phyloP scores from a whole-genome alignment of 1,140 invertebrate species.

The Hirudo medicinalis region DNA sequence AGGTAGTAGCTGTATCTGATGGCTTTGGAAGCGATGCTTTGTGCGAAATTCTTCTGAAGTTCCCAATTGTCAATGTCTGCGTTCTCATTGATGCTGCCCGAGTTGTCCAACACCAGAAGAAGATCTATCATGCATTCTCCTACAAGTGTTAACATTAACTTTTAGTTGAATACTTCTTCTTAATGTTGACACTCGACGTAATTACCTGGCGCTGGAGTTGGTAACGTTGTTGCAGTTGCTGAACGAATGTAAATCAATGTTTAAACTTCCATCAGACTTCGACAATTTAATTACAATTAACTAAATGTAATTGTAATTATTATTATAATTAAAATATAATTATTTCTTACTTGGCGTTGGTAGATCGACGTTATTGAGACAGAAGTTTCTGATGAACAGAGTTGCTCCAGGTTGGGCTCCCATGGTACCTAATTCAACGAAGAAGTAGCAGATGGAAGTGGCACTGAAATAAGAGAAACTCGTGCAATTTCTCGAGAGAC shows the following conservation, averaged over 20 bases:
- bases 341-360: background rate
- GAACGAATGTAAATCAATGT: background rate
- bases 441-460: background rate
- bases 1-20: slow-evolving; percentile 6
- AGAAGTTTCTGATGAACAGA: background rate
- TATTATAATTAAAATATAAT: background rate
- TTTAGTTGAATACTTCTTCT: too few relatives aligned
- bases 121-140: slow-evolving; percentile 6
- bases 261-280: background rate
- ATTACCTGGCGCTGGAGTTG: background rate
- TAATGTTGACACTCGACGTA: background rate
- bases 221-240: background rate
- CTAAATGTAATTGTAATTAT: slow-evolving; percentile 2
- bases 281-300: too few relatives aligned
- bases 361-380: background rate
- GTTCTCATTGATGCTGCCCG: slow-evolving; percentile 15
- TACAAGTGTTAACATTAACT: background rate
- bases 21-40: background rate
- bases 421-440: background rate
- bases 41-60: slow-evolving; percentile 2
- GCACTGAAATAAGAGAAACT: background rate
- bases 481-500: background rate
- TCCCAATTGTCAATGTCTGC: slow-evolving; percentile 12
- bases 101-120: slow-evolving; percentile 1
- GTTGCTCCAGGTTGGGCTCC: background rate